Evolutionary conservation across 2,113 vertebrate species (phyloP).

Genomic region (Prionailurus bengalensis): DNA sequence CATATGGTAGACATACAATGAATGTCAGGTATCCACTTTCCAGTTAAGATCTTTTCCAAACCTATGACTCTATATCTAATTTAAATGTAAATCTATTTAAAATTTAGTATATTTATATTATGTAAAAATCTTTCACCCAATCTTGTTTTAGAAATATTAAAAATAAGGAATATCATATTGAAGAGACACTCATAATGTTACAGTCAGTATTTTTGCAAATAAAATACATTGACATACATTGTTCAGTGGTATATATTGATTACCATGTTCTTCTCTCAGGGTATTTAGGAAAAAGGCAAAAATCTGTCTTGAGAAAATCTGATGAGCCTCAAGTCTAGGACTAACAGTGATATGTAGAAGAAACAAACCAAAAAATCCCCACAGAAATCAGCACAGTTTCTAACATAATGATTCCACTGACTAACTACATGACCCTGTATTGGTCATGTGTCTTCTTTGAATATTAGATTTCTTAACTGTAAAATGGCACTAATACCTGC

Average conservation of each 20-base stretch:
- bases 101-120: constrained; percentile 9
- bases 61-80: neutral
- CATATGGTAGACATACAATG: neutral
- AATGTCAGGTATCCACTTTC: neutral
- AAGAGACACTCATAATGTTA: neutral
- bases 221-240: neutral
- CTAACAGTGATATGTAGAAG: neutral
- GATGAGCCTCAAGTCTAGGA: neutral
- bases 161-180: constrained; percentile 2
- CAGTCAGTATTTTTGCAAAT: constrained; percentile 52
- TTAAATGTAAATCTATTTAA: constrained; percentile 21
- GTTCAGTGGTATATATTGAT: neutral
- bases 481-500: neutral
- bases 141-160: neutral
- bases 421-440: neutral
- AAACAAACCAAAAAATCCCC: neutral
- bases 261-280: neutral
- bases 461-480: neutral
- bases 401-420: neutral
- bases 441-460: neutral
- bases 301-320: neutral
- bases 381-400: neutral
- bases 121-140: neutral
- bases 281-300: neutral
- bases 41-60: neutral